A percentile compares a stretch with the other conserved stretches of the same genome.
These are phyloP conservation scores for Solea solea DNA, from an alignment of 2,113 vertebrate species.

Conservation along the genomic window DNA sequence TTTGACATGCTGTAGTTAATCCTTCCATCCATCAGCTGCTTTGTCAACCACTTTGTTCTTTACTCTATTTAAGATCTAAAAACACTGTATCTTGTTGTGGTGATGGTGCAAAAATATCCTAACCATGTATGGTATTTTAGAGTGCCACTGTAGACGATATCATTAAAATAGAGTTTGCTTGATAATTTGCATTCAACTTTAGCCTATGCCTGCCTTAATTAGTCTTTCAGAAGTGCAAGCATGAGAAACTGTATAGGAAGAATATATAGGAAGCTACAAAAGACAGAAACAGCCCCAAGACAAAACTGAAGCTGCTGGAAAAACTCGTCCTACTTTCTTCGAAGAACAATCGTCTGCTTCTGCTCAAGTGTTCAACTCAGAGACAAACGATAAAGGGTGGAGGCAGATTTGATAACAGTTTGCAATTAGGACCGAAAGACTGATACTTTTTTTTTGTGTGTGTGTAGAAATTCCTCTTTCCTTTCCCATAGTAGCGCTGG, in stretches of 20 bases:
- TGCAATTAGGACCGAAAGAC: slow-evolving; percentile 49
- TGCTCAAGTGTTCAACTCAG: slow-evolving; percentile 20
- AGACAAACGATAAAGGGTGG: slow-evolving; percentile 30
- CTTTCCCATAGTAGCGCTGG: slow-evolving; percentile 30
- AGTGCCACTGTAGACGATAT: no score
- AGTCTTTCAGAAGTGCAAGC: background rate
- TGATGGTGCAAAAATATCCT: no score
- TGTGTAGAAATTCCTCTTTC: slow-evolving; percentile 12
- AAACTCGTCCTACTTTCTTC: slow-evolving; percentile 66
- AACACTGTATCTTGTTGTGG: no score
- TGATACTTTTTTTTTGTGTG: slow-evolving; percentile 10
- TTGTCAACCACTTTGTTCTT: background rate
- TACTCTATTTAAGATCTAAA: background rate
- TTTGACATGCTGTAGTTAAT: no score
- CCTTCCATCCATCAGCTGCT: background rate
- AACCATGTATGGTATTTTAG: no score
- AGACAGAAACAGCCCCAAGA: slow-evolving; percentile 44
- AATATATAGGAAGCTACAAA: slow-evolving; percentile 34
- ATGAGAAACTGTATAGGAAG: slow-evolving; percentile 22
- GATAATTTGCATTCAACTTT: no score
- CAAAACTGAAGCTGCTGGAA: slow-evolving; percentile 38
- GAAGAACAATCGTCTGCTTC: slow-evolving; percentile 46
- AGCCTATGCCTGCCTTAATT: background rate
- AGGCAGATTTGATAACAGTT: slow-evolving; percentile 54
- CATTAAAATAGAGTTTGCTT: no score